Evolutionary conservation across 2,888 invertebrate species (phyloP).

Genomic region (Adelognathus sp.): DNA sequence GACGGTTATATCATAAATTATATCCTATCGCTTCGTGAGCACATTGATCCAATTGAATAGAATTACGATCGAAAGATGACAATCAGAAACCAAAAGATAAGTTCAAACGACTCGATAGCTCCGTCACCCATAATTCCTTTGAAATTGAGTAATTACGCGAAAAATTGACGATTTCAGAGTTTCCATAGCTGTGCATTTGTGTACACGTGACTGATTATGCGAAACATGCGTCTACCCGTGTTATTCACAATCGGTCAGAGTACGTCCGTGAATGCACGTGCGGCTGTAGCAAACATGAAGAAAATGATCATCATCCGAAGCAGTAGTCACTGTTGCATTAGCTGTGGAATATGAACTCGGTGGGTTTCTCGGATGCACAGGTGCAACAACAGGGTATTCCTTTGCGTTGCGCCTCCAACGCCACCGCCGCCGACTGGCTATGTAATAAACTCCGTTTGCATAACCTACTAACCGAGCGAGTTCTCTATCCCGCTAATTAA

Average conservation of each 20-base stretch:
- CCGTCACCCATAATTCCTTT: neutral
- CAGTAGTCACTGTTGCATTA: neutral
- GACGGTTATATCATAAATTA: too few relatives aligned
- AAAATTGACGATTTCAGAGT: neutral
- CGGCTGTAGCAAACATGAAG: neutral
- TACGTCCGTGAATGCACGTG: neutral
- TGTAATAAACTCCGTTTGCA: constrained; percentile 47
- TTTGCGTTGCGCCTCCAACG: constrained; percentile 15
- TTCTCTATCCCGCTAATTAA: constrained; percentile 56
- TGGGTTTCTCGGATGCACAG: constrained; percentile 29
- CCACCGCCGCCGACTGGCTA: neutral
- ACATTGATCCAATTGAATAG: too few relatives aligned
- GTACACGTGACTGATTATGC: neutral
- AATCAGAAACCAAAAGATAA: too few relatives aligned
- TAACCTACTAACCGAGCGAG: constrained; percentile 52
- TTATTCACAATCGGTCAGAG: neutral
- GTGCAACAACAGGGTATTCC: constrained; percentile 41
- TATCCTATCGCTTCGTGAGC: too few relatives aligned
- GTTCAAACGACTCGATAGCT: too few relatives aligned
- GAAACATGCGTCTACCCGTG: neutral
- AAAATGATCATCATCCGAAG: neutral
- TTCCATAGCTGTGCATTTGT: neutral
- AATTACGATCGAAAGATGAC: too few relatives aligned
- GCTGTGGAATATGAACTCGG: neutral
- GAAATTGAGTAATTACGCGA: neutral